Evolutionary conservation across 2,113 vertebrate species (phyloP), one percentile per base, ranked within the genome.

Genomic region (Tragelaphus scriptus): DNA sequence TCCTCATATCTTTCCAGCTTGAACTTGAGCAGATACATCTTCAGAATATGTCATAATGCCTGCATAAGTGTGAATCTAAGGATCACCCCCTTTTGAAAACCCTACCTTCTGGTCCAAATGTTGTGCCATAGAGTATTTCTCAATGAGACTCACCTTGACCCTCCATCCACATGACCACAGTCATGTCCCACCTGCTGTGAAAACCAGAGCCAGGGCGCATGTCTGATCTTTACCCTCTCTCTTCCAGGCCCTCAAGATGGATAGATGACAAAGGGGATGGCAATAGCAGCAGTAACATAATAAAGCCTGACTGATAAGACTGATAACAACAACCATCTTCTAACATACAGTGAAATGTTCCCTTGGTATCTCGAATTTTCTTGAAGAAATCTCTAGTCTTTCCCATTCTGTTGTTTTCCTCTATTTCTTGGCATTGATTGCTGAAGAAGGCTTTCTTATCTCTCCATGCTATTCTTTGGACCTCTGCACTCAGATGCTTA

Each of bases 81-180:
- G 58, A 87, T 93, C 89, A 98, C 95, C n/a, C 94, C 88, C 94
- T 40, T 87, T 81, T 63, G 55, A 96, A 92, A 16, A 85, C 65
- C 36, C 26, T 90, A 49, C 25, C 10, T 93, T 68, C 58, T 14
- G 53, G 15, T 88, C 49, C 75, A 93, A 90, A 68, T 16, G 30
- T 88, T 95, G 51, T 79, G 49, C 26, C 68, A 80, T 14, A 88
- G 21, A 59, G 11, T 36, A 49, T 28, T 63, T 95, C 36, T 17
- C 68, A 71, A 47, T 56, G 14, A 93, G 53, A 88, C 44, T 79
- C 61, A 77, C 40, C 15, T 85, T 86, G 65, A 44, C 26, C 56
- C n/a, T 26, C 44, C n/a, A 6, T 59, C 11, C 84, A 85, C 58
- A 82, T 61, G 51, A 56, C 21, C 84, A 47, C 58, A 92, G 26